Base-by-base conservation (phyloP, 2,888 invertebrate species). In the Amaurobius ferox region DNA sequence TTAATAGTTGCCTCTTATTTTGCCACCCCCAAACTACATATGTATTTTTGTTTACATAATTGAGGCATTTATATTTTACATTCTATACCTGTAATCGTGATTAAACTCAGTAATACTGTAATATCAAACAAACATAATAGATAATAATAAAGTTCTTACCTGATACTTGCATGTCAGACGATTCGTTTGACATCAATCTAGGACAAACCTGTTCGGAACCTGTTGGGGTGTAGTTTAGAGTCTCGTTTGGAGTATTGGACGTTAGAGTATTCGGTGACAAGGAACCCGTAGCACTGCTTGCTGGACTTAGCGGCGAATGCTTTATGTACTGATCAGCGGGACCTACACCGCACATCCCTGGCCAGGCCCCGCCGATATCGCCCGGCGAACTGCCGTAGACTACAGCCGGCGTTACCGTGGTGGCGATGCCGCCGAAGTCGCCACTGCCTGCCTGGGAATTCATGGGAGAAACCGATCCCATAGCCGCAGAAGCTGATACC, bases 301-400 rank as follows among this genome's bases (percentile, higher is more conserved):
- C 68, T 13, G 87, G 87, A 48, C 87, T 87, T 3, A 87, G 73
- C n/a, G 86, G 80, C 0, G 76, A 76, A 30, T 80, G 87, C 35
- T 87, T 87, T 1, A 78, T 48, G 72, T 72, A 77, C 13, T 72
- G 80, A 9, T 30, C 39, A 0, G 77, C 55, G 13, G 62, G 23
- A 16, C 19, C n/a, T 1, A 62, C 35, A 0, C 61, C 61, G n/a
- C 70, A 39, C 29, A 72, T 35, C 1, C 35, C 61, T 23, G 73
- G 35, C 86, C 79, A 79, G 1, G 61, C 9, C 1, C 29, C 35
- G 0, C 39, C 40, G 11, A 62, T 44, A 9, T 74, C 74, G 3
- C 61, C 23, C 35, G 19, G 55, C 19, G 35, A 35, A 0, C 28
- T 23, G 3, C 77, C 77, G 66, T 73, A 72, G 11, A n/a, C 29